Base-by-base conservation (phyloP, 2,113 vertebrate species). In the Pedionomus torquatus region DNA sequence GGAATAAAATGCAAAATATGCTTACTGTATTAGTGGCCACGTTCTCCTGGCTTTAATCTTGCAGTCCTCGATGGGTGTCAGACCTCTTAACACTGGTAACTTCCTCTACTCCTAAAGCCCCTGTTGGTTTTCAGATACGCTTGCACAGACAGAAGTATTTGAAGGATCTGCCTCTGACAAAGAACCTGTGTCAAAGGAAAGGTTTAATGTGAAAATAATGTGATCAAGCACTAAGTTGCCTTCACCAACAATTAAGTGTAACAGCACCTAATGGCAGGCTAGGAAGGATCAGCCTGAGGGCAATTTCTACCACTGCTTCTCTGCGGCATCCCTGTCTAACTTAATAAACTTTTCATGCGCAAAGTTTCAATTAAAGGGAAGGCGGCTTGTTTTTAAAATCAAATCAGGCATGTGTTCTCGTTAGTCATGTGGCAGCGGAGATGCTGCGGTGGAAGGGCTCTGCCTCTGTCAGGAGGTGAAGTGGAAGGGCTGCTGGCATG, bases 261-360 rank as follows among this genome's bases (percentile, higher is more conserved):
- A 83, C 91, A 95, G 71, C 90, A 60, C 80, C 91, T 77, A 79
- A 66, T 54, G 93, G 18, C 13, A 92, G 91, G 52, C 78, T 33
- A 44, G 91, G 87, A 76, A 94, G 87, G 68, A 84, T 83, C 87
- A 30, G 86, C 95, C 90, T 11, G 13, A 65, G 95, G 97, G 95
- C 91, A 61, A 8, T 33, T 88, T 83, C 80, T 91, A 81, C 82
- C 76, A 0, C 46, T 0, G 85, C 66, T 92, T 65, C 91, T 94
- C 83, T 16, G 31, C 1, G 10, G 48, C 64, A n/a, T 86, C 7
- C 1, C 90, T 93, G 83, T 80, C 94, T 52, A 15, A 31, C 26
- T 94, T 82, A 44, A 93, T 94, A 33, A 94, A 84, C 88, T 85
- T 90, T 26, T 12, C 83, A 76, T 18, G 79, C 77, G 23, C 92